Evolutionary conservation across 2,797 vertebrate species (phyloP).

Genomic region (Trachops cirrhosus): DNA sequence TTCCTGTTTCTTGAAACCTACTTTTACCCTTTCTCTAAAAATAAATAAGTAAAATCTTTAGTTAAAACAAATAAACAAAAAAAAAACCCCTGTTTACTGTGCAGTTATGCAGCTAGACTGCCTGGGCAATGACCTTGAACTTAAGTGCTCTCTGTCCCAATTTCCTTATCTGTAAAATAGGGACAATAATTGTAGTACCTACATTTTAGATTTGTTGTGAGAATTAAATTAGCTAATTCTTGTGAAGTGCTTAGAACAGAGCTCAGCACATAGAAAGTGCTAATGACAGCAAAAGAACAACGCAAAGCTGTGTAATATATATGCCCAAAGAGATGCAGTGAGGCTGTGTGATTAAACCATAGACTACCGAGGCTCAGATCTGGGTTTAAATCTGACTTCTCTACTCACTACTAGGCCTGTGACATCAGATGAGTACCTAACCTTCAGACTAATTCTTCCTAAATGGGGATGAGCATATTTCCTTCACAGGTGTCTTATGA

Average conservation of each 20-base stretch:
- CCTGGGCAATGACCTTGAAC: neutral
- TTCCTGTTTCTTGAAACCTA: too few relatives aligned
- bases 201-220: neutral
- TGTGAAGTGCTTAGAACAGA: neutral
- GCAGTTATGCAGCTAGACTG: neutral
- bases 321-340: neutral
- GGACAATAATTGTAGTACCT: neutral
- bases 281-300: neutral
- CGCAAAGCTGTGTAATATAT: neutral
- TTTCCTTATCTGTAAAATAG: neutral
- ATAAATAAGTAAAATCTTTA: too few relatives aligned
- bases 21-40: too few relatives aligned
- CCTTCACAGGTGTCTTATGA: neutral
- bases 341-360: neutral
- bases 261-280: neutral
- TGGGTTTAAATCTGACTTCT: neutral
- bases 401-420: neutral
- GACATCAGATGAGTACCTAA: neutral
- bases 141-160: neutral
- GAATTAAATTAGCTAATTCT: neutral
- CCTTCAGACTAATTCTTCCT: neutral
- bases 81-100: neutral
- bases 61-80: too few relatives aligned
- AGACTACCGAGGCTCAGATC: neutral
- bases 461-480: neutral